Conservation (phyloP, 2,113 vertebrate genomes). For the Sander vitreus region DNA sequence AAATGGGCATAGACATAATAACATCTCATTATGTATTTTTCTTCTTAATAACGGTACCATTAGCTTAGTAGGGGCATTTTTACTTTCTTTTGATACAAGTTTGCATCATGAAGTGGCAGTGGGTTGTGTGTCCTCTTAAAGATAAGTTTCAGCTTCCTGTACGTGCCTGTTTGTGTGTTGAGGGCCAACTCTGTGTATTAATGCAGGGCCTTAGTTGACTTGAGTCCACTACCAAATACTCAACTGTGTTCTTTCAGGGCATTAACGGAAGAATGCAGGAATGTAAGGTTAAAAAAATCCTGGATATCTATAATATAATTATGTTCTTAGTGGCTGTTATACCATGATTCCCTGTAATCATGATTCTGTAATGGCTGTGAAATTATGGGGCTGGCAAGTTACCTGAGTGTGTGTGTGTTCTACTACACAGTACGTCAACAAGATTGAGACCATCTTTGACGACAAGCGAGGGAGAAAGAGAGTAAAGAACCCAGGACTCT, state of each 20-base stretch:
- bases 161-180: not conserved
- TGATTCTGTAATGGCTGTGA: conserved; percentile 51
- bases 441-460: conserved; percentile 95
- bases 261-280: conserved; percentile 36
- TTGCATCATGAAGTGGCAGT: not conserved
- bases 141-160: conserved; percentile 38
- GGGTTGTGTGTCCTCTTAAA: conserved; percentile 17
- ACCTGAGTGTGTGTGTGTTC: conserved; percentile 50
- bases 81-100: not conserved
- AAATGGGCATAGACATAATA: not conserved
- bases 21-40: conserved; percentile 14
- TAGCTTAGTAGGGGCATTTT: not conserved
- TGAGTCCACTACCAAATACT: not conserved
- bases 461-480: conserved; percentile 94
- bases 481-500: conserved; percentile 86
- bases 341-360: conserved; percentile 46
- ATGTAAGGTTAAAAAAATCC: conserved; percentile 14
- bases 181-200: not conserved
- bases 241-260: conserved; percentile 9
- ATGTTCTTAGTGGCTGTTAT: conserved; percentile 53
- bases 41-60: not conserved
- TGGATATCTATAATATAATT: conserved; percentile 53
- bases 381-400: conserved; percentile 46
- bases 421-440: conserved; percentile 89
- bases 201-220: not conserved